A percentile compares a stretch with the other conserved stretches of the same genome.
Evolutionary conservation across 2,113 vertebrate species (phyloP).

Genomic region (Neogale vison): DNA sequence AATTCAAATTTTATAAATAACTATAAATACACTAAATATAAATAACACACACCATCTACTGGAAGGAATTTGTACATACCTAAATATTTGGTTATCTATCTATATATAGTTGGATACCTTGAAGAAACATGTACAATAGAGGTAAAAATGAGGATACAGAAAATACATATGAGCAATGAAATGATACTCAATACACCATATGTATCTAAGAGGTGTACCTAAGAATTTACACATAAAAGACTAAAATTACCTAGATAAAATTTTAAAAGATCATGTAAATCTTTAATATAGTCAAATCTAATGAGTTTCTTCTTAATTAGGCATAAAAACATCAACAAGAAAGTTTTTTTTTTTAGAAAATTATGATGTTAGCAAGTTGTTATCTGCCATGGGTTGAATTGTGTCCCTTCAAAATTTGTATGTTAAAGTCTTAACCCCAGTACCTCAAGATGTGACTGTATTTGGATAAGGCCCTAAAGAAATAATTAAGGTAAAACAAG

Average conservation of each 20-base stretch:
- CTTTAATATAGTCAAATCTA: constrained; percentile 26
- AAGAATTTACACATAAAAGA: background rate
- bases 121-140: background rate
- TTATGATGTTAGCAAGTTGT: background rate
- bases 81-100: background rate
- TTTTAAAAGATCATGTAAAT: background rate
- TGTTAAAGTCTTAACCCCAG: background rate
- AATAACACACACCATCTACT: background rate
- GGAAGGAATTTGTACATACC: background rate
- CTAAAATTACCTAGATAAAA: background rate
- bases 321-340: background rate
- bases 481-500: background rate
- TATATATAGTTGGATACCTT: background rate
- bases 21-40: background rate
- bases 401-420: background rate
- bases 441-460: background rate
- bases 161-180: background rate
- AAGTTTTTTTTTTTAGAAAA: constrained; percentile 4
- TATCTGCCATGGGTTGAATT: background rate
- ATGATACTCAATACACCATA: background rate
- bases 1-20: background rate
- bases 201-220: background rate
- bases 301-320: background rate
- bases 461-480: background rate
- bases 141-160: background rate